Evolutionary conservation across 2,888 invertebrate genomes (phyloP).

Genomic region (Sarcophaga carnaria): DNA sequence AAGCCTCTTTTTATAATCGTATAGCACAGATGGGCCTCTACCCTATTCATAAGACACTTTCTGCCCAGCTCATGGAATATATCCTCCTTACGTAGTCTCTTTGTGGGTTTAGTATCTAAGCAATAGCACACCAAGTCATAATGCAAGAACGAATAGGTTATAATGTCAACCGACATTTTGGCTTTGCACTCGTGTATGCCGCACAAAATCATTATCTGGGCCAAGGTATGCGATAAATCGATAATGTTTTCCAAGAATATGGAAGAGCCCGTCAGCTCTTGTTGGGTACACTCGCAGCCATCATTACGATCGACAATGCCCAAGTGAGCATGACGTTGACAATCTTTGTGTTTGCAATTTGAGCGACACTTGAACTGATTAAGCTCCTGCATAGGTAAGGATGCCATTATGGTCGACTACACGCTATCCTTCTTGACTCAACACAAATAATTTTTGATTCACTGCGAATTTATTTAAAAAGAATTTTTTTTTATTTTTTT

Average conservation of each 20-base stretch:
- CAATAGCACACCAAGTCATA: conserved; percentile 79
- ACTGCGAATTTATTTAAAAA: not conserved
- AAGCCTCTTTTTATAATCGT: conserved; percentile 79
- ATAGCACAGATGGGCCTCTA: conserved; percentile 79
- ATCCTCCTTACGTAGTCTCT: conserved; percentile 77
- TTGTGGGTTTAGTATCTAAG: conserved; percentile 76
- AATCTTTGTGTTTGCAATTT: conserved; percentile 77
- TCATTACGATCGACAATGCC: conserved; percentile 77
- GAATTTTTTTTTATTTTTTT: not conserved
- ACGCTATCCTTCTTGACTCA: not conserved
- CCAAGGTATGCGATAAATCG: conserved; percentile 77
- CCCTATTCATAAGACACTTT: conserved; percentile 79
- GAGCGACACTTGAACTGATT: conserved; percentile 76
- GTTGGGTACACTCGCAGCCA: conserved; percentile 74
- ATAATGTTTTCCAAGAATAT: conserved; percentile 79
- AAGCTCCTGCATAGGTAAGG: conserved; percentile 66
- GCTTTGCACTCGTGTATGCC: conserved; percentile 81
- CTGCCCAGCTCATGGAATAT: conserved; percentile 78
- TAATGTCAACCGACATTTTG: conserved; percentile 78
- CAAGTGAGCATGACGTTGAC: conserved; percentile 76
- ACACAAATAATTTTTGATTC: conserved; percentile 29
- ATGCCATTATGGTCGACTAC: too few species aligned
- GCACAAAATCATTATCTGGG: conserved; percentile 78
- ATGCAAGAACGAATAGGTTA: conserved; percentile 78
- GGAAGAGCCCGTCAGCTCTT: conserved; percentile 76